These are phyloP conservation scores for Macropodus opercularis DNA, from an alignment of 2,797 vertebrate species.

Conservation along the genomic window DNA sequence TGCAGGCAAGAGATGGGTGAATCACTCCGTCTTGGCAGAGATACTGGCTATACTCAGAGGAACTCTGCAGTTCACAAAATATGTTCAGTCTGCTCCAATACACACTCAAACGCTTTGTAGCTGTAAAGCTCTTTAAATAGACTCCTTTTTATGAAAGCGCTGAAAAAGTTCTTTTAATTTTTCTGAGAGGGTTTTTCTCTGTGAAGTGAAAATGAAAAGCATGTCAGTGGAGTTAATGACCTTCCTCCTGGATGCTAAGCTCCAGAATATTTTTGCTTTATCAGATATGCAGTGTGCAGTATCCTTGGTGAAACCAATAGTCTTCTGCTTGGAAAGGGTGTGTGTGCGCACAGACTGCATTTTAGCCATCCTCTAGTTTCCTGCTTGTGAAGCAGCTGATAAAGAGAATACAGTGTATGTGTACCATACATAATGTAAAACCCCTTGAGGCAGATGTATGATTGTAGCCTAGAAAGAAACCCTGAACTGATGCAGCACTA, in stretches of 20 bases:
- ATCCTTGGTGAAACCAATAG: constrained; percentile 26
- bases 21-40: constrained; percentile 44
- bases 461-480: too few relatives aligned
- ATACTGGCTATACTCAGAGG: constrained; percentile 19
- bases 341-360: constrained; percentile 8
- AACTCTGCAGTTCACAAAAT: constrained; percentile 29
- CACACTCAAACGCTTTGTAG: background rate
- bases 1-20: constrained; percentile 48
- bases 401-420: constrained; percentile 9
- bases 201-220: constrained; percentile 12
- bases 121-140: background rate
- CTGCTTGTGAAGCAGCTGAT: constrained; percentile 23
- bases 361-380: constrained; percentile 1
- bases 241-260: background rate
- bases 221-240: constrained; percentile 11
- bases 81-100: constrained; percentile 21
- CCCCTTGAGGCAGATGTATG: too few relatives aligned
- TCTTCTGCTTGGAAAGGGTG: constrained; percentile 8
- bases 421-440: too few relatives aligned
- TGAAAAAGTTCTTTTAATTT: constrained; percentile 5
- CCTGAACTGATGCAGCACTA: too few relatives aligned
- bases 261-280: constrained; percentile 9
- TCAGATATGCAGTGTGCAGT: constrained; percentile 18
- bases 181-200: background rate
- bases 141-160: background rate